These are phyloP conservation scores for Cynaeus angustus DNA, from an alignment of 2,888 invertebrate species.

Conservation along the genomic window DNA sequence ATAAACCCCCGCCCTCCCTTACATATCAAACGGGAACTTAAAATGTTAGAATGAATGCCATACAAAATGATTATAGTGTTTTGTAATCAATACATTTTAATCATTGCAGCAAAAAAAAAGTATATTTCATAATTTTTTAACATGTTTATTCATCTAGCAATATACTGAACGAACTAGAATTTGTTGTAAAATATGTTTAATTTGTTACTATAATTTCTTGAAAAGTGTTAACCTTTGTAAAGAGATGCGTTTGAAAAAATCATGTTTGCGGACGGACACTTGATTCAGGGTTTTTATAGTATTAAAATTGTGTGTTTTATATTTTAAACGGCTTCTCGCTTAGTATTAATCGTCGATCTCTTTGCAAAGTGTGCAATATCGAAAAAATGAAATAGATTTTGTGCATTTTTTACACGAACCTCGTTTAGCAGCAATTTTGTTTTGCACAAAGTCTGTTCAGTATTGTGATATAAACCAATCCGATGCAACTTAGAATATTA, in stretches of 20 bases:
- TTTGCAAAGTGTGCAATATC: constrained; percentile 60
- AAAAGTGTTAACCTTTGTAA: constrained; percentile 51
- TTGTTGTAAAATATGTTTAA: constrained; percentile 51
- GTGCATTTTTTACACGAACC: constrained; percentile 56
- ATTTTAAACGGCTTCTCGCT: constrained; percentile 53
- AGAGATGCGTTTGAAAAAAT: constrained; percentile 44
- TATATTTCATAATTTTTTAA: constrained; percentile 58
- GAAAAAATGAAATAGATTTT: constrained; percentile 59
- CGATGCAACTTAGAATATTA: constrained; percentile 62
- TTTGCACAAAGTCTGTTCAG: constrained; percentile 66
- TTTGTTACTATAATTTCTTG: constrained; percentile 49
- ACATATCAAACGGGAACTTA: constrained; percentile 68
- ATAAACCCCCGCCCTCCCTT: constrained; percentile 57
- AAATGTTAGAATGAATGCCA: constrained; percentile 64
- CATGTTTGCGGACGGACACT: constrained; percentile 32
- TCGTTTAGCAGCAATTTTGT: constrained; percentile 51
- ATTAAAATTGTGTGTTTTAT: constrained; percentile 52
- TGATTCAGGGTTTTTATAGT: constrained; percentile 54
- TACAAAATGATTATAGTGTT: constrained; percentile 65
- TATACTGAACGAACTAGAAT: constrained; percentile 59
- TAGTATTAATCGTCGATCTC: constrained; percentile 56
- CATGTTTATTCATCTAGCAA: constrained; percentile 66
- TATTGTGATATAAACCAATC: constrained; percentile 67
- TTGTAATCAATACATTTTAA: constrained; percentile 66
- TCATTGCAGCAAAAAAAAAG: constrained; percentile 59